phyloP scores from a whole-genome alignment of 2,888 invertebrate species.

The Pristionchus maxplancki region DNA sequence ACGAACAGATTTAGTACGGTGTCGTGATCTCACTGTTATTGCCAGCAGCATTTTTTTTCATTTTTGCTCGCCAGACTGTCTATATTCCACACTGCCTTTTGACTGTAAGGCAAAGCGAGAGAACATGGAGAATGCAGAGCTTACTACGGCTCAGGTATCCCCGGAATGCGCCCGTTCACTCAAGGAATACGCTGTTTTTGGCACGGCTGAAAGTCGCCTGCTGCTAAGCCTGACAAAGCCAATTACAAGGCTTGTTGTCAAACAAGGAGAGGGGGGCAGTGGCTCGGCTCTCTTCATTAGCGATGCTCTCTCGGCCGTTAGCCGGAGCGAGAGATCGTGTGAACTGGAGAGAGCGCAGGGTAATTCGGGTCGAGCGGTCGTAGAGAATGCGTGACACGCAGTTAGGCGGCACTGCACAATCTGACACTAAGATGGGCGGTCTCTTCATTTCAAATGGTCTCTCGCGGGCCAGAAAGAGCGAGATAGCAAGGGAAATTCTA shows the following conservation, averaged over 20 bases:
- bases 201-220: not conserved
- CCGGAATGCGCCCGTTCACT: not conserved
- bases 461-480: not conserved
- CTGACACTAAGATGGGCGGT: not conserved
- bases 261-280: not conserved
- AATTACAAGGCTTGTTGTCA: conserved; percentile 18
- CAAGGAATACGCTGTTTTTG: not conserved
- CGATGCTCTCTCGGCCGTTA: not conserved
- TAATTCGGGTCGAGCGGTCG: not conserved
- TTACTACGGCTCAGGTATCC: not conserved
- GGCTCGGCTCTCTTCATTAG: not conserved
- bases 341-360: not conserved
- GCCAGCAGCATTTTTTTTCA: not conserved
- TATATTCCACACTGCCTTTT: not conserved
- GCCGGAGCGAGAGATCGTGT: not conserved
- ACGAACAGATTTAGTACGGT: not conserved
- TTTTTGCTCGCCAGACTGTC: not conserved
- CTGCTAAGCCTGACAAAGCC: conserved; percentile 7
- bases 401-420: not conserved
- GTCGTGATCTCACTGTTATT: not conserved
- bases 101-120: not conserved
- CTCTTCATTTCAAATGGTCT: not conserved
- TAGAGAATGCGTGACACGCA: not conserved
- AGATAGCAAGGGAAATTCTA: not conserved
- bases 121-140: not conserved